phyloP scores from a whole-genome alignment of 2,113 vertebrate genomes.

The Etheostoma cragini region DNA sequence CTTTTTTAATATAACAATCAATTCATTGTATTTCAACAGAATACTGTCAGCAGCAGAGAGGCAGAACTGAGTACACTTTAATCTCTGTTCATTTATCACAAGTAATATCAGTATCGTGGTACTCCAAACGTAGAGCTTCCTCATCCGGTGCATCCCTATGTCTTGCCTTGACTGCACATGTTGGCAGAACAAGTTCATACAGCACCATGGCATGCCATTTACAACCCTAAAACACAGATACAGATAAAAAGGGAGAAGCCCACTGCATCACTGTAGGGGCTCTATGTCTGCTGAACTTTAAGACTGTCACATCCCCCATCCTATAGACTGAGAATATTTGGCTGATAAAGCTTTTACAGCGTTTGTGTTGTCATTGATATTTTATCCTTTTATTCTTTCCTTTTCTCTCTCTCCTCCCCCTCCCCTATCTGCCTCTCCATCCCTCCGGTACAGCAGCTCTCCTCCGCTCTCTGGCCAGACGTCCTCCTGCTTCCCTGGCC shows the following conservation, averaged over 20 bases:
- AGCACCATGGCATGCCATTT: not conserved
- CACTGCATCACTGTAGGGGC: not conserved
- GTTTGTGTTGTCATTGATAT: not conserved
- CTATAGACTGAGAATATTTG: not conserved
- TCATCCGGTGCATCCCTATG: no score
- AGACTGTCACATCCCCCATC: not conserved
- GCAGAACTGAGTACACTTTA: no score
- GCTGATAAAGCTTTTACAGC: not conserved
- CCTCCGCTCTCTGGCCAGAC: slow-evolving; percentile 30
- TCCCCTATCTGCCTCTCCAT: slow-evolving; percentile 23
- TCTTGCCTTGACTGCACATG: not conserved
- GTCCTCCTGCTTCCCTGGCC: slow-evolving; percentile 37
- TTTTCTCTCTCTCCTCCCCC: slow-evolving; percentile 5
- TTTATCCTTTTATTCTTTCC: not conserved
- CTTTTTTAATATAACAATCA: no score
- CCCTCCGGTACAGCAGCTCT: slow-evolving; percentile 23
- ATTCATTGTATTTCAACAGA: no score
- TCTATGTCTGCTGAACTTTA: not conserved
- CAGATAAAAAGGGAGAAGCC: not conserved
- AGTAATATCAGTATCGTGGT: no score
- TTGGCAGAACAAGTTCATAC: not conserved
- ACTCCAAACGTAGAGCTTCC: no score
- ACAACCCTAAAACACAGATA: not conserved
- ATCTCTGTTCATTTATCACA: no score
- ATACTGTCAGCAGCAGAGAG: no score